phyloP scores from a whole-genome alignment of 2,113 vertebrate species.

The Corydoras sp. region DNA sequence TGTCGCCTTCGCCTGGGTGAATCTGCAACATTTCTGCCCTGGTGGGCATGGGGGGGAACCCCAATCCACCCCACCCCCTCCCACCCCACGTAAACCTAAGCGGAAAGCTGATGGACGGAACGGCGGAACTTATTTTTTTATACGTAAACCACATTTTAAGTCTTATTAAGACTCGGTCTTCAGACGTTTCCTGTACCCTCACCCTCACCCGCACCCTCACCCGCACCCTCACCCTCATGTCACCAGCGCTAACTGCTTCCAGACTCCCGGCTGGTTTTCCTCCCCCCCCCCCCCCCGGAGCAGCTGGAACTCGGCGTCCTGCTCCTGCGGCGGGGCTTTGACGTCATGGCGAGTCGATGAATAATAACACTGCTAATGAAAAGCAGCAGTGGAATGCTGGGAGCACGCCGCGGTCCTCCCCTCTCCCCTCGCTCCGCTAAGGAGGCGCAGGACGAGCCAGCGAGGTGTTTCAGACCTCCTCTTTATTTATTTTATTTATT shows the following conservation, averaged over 20 bases:
- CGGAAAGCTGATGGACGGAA: too few relatives aligned
- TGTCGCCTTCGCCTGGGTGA: too few relatives aligned
- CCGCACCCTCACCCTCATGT: neutral
- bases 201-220: neutral
- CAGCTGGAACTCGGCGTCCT: constrained; percentile 26
- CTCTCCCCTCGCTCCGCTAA: neutral
- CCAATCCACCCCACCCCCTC: too few relatives aligned
- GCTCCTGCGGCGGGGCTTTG: constrained; percentile 28
- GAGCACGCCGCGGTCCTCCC: neutral
- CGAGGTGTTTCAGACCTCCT: too few relatives aligned
- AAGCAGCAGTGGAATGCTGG: constrained; percentile 25
- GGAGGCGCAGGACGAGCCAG: too few relatives aligned
- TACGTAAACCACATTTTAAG: neutral
- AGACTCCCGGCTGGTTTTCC: constrained; percentile 7
- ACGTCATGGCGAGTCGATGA: constrained; percentile 25
- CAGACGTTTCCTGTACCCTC: constrained; percentile 25
- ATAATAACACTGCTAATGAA: constrained; percentile 27
- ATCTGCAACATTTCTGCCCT: too few relatives aligned
- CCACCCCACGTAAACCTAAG: too few relatives aligned
- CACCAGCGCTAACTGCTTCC: constrained; percentile 10
- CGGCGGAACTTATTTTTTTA: too few relatives aligned
- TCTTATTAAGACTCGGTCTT: constrained; percentile 1
- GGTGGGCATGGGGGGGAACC: too few relatives aligned
- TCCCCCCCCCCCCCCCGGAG: constrained; percentile 11
- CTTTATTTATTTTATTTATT: too few relatives aligned